Conservation (phyloP, 2,888 invertebrate genomes). For the Marasmarcha lunaedactyla region DNA sequence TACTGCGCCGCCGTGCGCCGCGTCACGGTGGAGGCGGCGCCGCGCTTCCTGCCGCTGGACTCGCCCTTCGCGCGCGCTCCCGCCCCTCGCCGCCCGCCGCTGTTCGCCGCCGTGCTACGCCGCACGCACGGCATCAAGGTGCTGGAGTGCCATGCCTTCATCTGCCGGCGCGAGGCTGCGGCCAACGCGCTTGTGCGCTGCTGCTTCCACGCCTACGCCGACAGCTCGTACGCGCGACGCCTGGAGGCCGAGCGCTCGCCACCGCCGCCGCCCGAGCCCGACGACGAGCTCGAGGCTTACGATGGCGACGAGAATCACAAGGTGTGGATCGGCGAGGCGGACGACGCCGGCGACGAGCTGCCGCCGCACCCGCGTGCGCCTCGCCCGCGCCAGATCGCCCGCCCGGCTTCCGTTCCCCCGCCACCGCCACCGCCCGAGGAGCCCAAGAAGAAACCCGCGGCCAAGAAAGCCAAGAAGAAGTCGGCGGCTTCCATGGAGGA, state of each 20-base stretch:
- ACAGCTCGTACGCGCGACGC: slow-evolving; percentile 91
- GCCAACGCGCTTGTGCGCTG: slow-evolving; percentile 97
- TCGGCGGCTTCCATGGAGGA: slow-evolving; percentile 71
- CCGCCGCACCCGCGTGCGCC: slow-evolving; percentile 74
- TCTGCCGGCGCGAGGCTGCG: slow-evolving; percentile 95
- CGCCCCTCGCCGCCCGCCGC: slow-evolving; percentile 92
- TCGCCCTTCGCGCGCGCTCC: slow-evolving; percentile 95
- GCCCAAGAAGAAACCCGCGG: slow-evolving; percentile 71
- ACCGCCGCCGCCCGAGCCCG: slow-evolving; percentile 47
- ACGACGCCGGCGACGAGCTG: slow-evolving; percentile 78
- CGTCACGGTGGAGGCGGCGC: slow-evolving; percentile 81
- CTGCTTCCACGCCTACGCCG: slow-evolving; percentile 98
- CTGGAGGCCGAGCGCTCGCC: slow-evolving; percentile 74
- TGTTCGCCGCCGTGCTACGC: slow-evolving; percentile 96
- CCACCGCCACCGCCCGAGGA: slow-evolving; percentile 82
- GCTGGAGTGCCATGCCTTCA: slow-evolving; percentile 98
- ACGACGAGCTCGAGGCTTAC: slow-evolving; percentile 85
- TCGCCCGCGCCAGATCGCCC: slow-evolving; percentile 84
- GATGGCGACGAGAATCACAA: slow-evolving; percentile 95
- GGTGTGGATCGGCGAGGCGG: slow-evolving; percentile 88
- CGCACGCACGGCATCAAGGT: slow-evolving; percentile 97
- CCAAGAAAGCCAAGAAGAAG: slow-evolving; percentile 68
- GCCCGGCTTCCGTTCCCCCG: slow-evolving; percentile 86
- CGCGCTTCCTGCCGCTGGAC: slow-evolving; percentile 93
- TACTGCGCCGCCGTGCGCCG: slow-evolving; percentile 96